phyloP scores from a whole-genome alignment of 2,113 vertebrate genomes.

The Python bivittatus region DNA sequence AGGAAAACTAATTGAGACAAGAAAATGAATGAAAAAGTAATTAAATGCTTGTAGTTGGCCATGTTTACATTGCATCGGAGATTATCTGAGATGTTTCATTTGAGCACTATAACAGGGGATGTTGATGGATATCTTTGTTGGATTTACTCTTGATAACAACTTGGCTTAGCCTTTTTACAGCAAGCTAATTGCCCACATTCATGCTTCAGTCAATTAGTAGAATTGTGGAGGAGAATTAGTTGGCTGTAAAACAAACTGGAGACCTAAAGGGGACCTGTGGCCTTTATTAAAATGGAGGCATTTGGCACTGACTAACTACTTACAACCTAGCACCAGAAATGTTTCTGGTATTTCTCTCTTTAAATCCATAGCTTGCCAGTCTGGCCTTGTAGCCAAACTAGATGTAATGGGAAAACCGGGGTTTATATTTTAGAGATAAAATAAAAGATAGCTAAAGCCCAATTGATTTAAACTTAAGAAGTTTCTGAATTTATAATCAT shows the following conservation, averaged over 20 bases:
- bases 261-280: background rate
- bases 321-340: background rate
- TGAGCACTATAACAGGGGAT: slow-evolving; percentile 3
- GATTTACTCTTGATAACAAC: background rate
- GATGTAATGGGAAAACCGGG: background rate
- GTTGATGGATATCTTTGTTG: background rate
- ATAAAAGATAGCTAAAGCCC: background rate
- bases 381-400: background rate
- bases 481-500: background rate
- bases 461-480: background rate
- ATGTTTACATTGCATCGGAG: background rate
- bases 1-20: slow-evolving; percentile 27
- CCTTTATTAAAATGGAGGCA: background rate
- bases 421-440: background rate
- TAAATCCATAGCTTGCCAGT: background rate
- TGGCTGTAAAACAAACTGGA: background rate
- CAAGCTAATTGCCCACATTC: background rate
- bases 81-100: fast-evolving
- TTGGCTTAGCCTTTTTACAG: background rate
- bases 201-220: background rate
- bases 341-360: background rate
- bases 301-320: background rate
- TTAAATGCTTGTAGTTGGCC: background rate
- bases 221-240: background rate
- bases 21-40: slow-evolving; percentile 34